phyloP scores from a whole-genome alignment of 2,797 vertebrate species.

The Dermochelys coriacea region DNA sequence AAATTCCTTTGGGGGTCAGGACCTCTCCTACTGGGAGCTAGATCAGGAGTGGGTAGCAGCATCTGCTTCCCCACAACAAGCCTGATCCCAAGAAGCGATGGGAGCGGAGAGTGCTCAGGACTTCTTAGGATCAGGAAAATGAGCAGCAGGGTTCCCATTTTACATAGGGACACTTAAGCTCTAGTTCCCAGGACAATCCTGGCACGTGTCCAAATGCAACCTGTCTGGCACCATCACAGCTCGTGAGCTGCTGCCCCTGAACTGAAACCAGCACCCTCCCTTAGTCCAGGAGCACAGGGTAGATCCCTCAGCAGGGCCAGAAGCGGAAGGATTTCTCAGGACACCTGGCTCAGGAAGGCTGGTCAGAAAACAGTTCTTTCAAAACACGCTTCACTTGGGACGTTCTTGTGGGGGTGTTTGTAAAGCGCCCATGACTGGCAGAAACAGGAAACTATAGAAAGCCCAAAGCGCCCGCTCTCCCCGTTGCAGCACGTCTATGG shows the following conservation, averaged over 20 bases:
- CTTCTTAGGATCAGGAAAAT: neutral
- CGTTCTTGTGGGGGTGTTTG: neutral
- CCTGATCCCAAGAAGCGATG: neutral
- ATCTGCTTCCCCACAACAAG: neutral
- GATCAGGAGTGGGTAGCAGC: neutral
- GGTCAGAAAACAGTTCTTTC: constrained; percentile 2
- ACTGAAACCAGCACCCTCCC: neutral
- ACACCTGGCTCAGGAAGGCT: neutral
- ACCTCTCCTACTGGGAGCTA: neutral
- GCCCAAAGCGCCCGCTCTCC: neutral
- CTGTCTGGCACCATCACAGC: neutral
- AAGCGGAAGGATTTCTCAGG: neutral
- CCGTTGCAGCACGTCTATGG: neutral
- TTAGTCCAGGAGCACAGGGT: neutral
- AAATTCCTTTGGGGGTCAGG: neutral
- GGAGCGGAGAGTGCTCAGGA: neutral
- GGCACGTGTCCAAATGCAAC: neutral
- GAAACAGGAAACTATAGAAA: neutral
- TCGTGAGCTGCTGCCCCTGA: neutral
- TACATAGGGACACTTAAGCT: neutral
- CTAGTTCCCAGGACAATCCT: neutral
- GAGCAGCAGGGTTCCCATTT: neutral
- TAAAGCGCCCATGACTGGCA: neutral
- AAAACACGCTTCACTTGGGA: neutral
- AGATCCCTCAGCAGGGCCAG: neutral